Conservation (phyloP, 2,113 vertebrate species). For the Callorhinus ursinus region DNA sequence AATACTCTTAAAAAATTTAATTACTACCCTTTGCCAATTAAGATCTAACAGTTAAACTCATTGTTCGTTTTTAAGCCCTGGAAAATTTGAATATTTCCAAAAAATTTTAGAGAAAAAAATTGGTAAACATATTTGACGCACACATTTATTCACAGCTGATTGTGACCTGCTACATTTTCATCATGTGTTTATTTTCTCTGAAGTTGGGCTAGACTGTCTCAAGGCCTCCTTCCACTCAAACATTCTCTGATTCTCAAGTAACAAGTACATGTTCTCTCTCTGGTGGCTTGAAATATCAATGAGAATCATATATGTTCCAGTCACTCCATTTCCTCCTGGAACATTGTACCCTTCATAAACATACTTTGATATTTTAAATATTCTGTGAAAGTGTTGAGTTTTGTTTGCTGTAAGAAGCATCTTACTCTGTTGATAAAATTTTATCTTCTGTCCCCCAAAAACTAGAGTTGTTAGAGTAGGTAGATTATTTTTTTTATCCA, state of each 20-base stretch:
- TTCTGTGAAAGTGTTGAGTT: conserved; percentile 10
- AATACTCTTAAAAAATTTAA: conserved; percentile 66
- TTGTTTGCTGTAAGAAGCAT: neutral
- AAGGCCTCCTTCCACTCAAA: neutral
- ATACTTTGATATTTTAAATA: neutral
- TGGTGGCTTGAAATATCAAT: neutral
- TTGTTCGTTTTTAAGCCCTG: conserved; percentile 76
- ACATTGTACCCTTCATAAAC: neutral
- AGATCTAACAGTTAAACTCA: conserved; percentile 77
- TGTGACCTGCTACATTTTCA: neutral
- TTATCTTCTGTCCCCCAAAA: conserved; percentile 40
- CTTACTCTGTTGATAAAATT: neutral
- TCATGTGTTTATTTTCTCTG: neutral
- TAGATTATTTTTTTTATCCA: conserved; percentile 30
- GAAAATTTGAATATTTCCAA: conserved; percentile 70
- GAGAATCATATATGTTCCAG: neutral
- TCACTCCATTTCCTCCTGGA: neutral
- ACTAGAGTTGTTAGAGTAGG: neutral
- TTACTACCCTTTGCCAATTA: conserved; percentile 76
- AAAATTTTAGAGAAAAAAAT: neutral
- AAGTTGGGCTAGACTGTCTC: neutral
- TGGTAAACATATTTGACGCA: neutral
- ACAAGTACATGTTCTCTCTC: neutral
- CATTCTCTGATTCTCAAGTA: neutral
- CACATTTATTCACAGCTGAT: neutral